Evolutionary conservation across 2,113 vertebrate species (phyloP).

Genomic region (Chaenogobius annularis): DNA sequence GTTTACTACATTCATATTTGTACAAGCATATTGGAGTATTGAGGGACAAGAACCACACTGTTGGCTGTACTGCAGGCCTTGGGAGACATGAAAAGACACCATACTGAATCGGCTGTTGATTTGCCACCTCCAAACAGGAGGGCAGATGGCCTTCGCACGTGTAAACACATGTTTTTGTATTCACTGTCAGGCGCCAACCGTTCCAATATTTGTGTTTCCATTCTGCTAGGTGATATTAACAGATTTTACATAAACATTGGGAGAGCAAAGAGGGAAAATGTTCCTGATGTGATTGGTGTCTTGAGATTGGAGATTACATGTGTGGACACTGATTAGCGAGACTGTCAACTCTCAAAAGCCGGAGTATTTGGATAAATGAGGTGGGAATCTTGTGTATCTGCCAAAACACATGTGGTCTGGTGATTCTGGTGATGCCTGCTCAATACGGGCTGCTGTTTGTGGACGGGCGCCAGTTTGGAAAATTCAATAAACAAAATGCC

Average conservation of each 20-base stretch:
- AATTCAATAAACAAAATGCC: constrained; percentile 72
- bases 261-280: neutral
- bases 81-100: constrained; percentile 56
- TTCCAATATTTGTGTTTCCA: constrained; percentile 40
- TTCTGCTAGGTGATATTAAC: constrained; percentile 46
- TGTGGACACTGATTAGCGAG: constrained; percentile 70
- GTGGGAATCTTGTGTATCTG: constrained; percentile 62
- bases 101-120: constrained; percentile 55
- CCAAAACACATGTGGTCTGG: constrained; percentile 58
- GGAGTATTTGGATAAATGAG: constrained; percentile 72
- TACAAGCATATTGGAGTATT: neutral
- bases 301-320: constrained; percentile 67
- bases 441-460: constrained; percentile 62
- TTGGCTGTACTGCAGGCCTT: constrained; percentile 57
- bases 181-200: constrained; percentile 23
- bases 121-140: constrained; percentile 46
- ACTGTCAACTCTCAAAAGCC: constrained; percentile 67
- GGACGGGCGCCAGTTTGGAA: constrained; percentile 55
- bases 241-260: constrained; percentile 27
- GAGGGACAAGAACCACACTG: constrained; percentile 7
- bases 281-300: constrained; percentile 43
- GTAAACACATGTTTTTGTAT: constrained; percentile 48
- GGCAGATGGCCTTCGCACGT: constrained; percentile 66
- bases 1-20: neutral
- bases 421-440: constrained; percentile 63